Base-by-base conservation (phyloP, 2,888 invertebrate genomes). In the Melieria crassipennis region DNA sequence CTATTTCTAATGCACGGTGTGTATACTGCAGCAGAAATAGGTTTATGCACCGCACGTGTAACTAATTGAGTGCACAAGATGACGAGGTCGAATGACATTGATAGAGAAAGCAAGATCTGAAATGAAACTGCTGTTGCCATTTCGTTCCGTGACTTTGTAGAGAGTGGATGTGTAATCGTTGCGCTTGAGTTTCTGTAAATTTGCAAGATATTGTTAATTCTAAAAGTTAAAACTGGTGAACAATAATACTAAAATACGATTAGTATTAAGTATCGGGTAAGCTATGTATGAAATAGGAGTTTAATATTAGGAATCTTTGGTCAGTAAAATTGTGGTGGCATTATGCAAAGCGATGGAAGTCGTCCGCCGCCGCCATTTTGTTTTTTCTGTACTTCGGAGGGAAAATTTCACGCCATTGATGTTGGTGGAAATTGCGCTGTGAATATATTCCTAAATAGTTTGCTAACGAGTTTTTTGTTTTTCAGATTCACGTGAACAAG, bases 291-390 rank as follows among this genome's bases (percentile, higher is more conserved):
- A 43, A 58, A n/a, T 46, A 30, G 7, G 1, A 7, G 30, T 30
- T 30, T 30, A 30, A 30, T 30, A 30, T 30, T 30, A 30, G 2
- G 30, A 30, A 30, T 30, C 30, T 1, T 30, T 30, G 30, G 30
- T 30, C 30, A 30, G 52, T 10, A 42, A 42, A 45, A 43, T 47
- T 52, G 52, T 4, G 5, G 16, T 5, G 4, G 11, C 16, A 0
- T 48, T 58, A 48, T 16, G 42, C 13, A 4, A 42, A 30, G 48
- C 74, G 73, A 75, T 66, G 71, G 72, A 73, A 63, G 55, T 58
- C 48, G 42, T 46, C 50, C 42, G 30, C 64, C 62, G 60, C 69
- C 77, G 77, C 77, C 77, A 77, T 77, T 70, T 77, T 77, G 77
- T 72, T 75, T 66, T 71, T 67, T 71, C 58, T 67, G 43, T 67